Percentiles rank a stretch among this genome's conserved stretches.
Evolutionary conservation across 2,888 invertebrate species (phyloP).

Genomic region (Ophioninae sp.): DNA sequence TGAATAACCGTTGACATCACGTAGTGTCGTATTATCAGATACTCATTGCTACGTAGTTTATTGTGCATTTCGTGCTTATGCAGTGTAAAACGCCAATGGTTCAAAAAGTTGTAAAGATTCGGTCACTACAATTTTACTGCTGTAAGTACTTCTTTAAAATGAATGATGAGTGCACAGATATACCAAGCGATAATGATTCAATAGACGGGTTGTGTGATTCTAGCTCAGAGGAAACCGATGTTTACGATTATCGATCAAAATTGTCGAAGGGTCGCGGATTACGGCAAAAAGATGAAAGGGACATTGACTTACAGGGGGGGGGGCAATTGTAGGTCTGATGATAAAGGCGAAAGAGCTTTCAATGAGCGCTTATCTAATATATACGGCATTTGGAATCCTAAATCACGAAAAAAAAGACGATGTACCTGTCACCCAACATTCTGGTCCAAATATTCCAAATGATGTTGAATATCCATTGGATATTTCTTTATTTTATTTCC

Average conservation of each 20-base stretch:
- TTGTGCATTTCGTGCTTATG: neutral
- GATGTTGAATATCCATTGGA: conserved; percentile 48
- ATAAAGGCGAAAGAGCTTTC: conserved; percentile 36
- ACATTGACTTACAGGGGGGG: conserved; percentile 6
- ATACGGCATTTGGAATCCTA: conserved; percentile 40
- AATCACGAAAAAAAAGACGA: conserved; percentile 18
- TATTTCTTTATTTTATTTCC: conserved; percentile 60
- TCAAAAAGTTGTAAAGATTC: conserved; percentile 7
- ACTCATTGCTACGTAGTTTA: conserved; percentile 4
- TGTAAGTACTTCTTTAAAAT: conserved; percentile 7
- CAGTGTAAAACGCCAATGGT: conserved; percentile 6
- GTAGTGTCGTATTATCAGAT: conserved; percentile 7
- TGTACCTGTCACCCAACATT: conserved; percentile 4
- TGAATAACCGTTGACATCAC: conserved; percentile 15
- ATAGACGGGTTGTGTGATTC: conserved; percentile 15
- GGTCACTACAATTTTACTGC: conserved; percentile 1
- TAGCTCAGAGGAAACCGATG: conserved; percentile 11
- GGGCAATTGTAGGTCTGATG: conserved; percentile 13
- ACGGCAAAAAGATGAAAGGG: conserved; percentile 4
- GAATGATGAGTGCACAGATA: conserved; percentile 3
- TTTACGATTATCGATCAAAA: conserved; percentile 18
- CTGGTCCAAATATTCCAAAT: conserved; percentile 28
- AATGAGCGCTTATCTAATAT: conserved; percentile 26
- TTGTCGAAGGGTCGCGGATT: conserved; percentile 12
- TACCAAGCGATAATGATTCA: conserved; percentile 2